Evolutionary conservation across 2,888 invertebrate genomes (phyloP).

Genomic region (Eustalomyia histrio): DNA sequence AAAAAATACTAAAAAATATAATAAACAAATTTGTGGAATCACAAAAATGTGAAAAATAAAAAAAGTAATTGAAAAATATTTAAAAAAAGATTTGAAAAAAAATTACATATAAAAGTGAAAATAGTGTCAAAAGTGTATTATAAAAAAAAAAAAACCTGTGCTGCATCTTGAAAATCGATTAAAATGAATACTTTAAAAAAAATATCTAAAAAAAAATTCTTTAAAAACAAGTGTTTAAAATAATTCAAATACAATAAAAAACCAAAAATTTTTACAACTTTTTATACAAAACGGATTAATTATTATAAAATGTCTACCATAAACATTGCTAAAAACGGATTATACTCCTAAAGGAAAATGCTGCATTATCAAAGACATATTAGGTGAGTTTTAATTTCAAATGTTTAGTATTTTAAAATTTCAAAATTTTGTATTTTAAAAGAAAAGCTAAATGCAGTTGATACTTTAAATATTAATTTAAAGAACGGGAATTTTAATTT

Average conservation of each 20-base stretch:
- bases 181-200: slow-evolving; percentile 21
- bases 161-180: slow-evolving; percentile 67
- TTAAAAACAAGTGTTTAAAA: slow-evolving; percentile 15
- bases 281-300: slow-evolving; percentile 38
- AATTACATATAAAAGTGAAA: slow-evolving; percentile 1
- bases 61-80: neutral
- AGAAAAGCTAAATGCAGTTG: too few species aligned
- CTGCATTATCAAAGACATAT: slow-evolving; percentile 60
- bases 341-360: slow-evolving; percentile 64
- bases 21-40: neutral
- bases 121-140: slow-evolving; percentile 1
- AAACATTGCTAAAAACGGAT: slow-evolving; percentile 60
- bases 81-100: neutral
- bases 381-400: slow-evolving; percentile 60
- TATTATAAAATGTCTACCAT: slow-evolving; percentile 34
- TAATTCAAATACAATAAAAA: slow-evolving; percentile 23
- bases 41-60: neutral
- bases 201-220: neutral
- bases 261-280: neutral
- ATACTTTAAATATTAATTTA: too few species aligned
- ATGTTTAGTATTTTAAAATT: too few species aligned
- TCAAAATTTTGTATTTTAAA: too few species aligned
- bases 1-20: neutral
- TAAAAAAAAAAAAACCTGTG: slow-evolving; percentile 34
- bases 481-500: too few species aligned